Evolutionary conservation across 2,113 vertebrate species (phyloP).

Genomic region (Leptobrachium ailaonicum): DNA sequence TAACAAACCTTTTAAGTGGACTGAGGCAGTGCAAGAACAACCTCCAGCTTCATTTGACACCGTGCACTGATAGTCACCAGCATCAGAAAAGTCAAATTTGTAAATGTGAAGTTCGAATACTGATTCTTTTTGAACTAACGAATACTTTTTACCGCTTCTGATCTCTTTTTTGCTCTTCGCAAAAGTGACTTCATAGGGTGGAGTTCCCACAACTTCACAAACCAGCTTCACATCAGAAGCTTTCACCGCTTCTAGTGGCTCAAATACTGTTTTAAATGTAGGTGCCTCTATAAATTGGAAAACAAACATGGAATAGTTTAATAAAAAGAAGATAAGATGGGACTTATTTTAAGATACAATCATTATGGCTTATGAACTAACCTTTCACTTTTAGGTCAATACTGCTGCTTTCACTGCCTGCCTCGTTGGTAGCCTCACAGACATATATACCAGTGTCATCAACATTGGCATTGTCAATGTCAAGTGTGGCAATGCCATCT

Average conservation of each 20-base stretch:
- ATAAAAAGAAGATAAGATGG: conserved; percentile 28
- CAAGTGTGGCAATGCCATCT: conserved; percentile 83
- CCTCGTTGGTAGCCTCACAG: conserved; percentile 95
- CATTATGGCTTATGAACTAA: conserved; percentile 62
- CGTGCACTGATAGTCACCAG: conserved; percentile 91
- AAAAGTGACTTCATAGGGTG: conserved; percentile 90
- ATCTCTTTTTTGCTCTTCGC: conserved; percentile 91
- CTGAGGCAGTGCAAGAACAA: conserved; percentile 80
- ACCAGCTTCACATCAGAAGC: conserved; percentile 76
- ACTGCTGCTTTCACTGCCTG: conserved; percentile 93
- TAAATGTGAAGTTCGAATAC: conserved; percentile 80
- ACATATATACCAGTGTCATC: conserved; percentile 87
- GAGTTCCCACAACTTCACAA: conserved; percentile 83
- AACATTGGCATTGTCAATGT: conserved; percentile 72
- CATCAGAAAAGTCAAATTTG: conserved; percentile 82
- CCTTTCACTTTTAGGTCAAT: conserved; percentile 95
- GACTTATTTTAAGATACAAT: neutral
- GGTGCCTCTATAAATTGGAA: conserved; percentile 80
- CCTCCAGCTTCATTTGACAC: conserved; percentile 89
- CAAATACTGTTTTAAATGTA: conserved; percentile 78
- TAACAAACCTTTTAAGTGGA: conserved; percentile 91
- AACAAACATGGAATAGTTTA: conserved; percentile 53
- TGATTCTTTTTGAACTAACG: conserved; percentile 71
- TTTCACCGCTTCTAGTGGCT: conserved; percentile 79
- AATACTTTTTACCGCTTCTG: conserved; percentile 86